Base-by-base conservation (phyloP, 2,113 vertebrate genomes). In the Acinonyx jubatus region DNA sequence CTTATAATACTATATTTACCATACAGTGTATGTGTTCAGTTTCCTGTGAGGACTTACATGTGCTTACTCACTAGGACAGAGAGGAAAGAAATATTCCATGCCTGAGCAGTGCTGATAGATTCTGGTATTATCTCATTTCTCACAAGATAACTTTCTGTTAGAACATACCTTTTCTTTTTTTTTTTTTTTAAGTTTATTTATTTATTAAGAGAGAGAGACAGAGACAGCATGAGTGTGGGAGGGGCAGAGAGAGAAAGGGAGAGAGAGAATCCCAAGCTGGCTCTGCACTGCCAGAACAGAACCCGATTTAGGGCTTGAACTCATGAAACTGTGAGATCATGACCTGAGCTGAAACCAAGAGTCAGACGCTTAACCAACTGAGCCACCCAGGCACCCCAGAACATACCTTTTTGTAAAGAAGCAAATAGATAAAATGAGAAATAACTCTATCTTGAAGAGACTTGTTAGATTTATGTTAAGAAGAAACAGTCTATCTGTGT, bases 381-480 rank as follows among this genome's bases (percentile, higher is more conserved):
- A 61, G 21, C 57, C 21, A 61, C 57, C 57, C 57, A 61, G 57
- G 57, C 8, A 23, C 7, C 21, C 57, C 21, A 61, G 21, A 61
- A 61, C 21, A 61, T 61, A 61, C 7, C 1, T 61, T 84, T 93
- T 71, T 76, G 87, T n/a, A 66, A 76, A 68, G 69, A 23, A 63
- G 18, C n/a, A 88, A 82, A 55, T 74, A 86, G 76, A 48, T 41
- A 73, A 36, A 96, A 69, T 91, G 63, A 41, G 71, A 76, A 90
- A 50, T 7, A 85, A 80, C 16, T 92, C n/a, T 66, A 48, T 66
- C 29, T 14, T 91, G 29, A 63, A 81, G 55, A 86, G 21, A 66
- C 71, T 94, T 85, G 23, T 69, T 91, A 78, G 86, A 71, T 81
- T 82, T 94, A 16, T 74, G 31, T 86, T 94, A 91, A 80, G 92